A percentile compares a stretch with the other conserved stretches of the same genome.
Conservation (phyloP, 2,888 invertebrate species). For the Pycnomerus fuliginosus region DNA sequence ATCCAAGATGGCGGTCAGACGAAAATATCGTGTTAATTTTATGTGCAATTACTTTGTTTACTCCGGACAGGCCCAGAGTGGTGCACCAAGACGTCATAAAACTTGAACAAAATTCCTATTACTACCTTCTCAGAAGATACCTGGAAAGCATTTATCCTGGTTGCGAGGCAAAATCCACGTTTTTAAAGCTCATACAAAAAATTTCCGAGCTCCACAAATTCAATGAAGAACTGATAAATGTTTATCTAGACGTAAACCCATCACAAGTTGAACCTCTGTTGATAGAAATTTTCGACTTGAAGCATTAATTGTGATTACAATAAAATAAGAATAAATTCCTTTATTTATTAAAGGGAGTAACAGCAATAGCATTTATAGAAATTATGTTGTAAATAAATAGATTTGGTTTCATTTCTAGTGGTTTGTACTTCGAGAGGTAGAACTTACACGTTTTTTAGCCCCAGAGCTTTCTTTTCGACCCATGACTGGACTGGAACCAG, state of each 20-base stretch:
- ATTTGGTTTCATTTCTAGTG: no score
- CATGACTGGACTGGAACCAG: slow-evolving; percentile 76
- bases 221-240: slow-evolving; percentile 88
- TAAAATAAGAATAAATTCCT: no score
- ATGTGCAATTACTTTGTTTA: slow-evolving; percentile 88
- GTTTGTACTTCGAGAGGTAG: no score
- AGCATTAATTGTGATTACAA: no score
- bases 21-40: slow-evolving; percentile 88
- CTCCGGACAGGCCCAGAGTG: slow-evolving; percentile 77
- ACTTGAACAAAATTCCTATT: slow-evolving; percentile 88
- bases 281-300: slow-evolving; percentile 93
- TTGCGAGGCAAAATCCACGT: slow-evolving; percentile 85
- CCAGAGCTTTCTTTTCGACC: slow-evolving; percentile 64
- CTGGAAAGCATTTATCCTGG: slow-evolving; percentile 80
- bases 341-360: no score
- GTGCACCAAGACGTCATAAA: slow-evolving; percentile 83
- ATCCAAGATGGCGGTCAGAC: slow-evolving; percentile 81
- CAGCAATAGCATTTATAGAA: no score
- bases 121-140: slow-evolving; percentile 81
- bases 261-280: slow-evolving; percentile 87
- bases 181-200: slow-evolving; percentile 85
- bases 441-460: slow-evolving; percentile 48
- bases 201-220: slow-evolving; percentile 85
- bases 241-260: slow-evolving; percentile 91
- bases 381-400: no score